These are phyloP conservation scores for Drosophila hawaiiensis DNA, from an alignment of 2,888 invertebrate genomes.

Conservation along the genomic window DNA sequence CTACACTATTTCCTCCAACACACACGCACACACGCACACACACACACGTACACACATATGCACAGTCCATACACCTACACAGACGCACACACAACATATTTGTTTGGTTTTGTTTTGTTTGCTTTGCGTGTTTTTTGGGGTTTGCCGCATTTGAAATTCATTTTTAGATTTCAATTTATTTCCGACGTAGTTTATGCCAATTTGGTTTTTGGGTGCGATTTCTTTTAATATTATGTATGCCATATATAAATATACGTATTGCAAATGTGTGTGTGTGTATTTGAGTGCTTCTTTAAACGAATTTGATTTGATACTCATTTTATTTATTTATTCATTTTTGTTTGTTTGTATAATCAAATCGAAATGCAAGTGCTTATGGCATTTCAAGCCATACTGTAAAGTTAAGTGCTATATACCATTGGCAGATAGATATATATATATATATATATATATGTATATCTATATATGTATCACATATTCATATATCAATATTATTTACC, in stretches of 20 bases:
- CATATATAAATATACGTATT: conserved; percentile 45
- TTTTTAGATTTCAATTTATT: conserved; percentile 79
- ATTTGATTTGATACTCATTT: conserved; percentile 63
- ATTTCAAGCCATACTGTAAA: conserved; percentile 44
- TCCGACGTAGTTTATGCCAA: conserved; percentile 80
- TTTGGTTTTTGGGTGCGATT: conserved; percentile 75
- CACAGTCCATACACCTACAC: conserved; percentile 2
- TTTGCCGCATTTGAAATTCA: conserved; percentile 75
- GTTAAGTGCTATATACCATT: conserved; percentile 3
- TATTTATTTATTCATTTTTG: conserved; percentile 10
- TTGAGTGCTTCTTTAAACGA: conserved; percentile 53
- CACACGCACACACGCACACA: conserved; percentile 8
- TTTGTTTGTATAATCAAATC: conserved; percentile 43
- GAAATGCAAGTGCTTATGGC: conserved; percentile 44
- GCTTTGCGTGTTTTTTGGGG: conserved; percentile 42
- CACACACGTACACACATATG: conserved; percentile 1
- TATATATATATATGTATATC: not conserved
- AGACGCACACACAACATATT: conserved; percentile 19
- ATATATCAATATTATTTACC: not conserved
- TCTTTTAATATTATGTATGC: conserved; percentile 76
- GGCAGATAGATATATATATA: not conserved
- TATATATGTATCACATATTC: not conserved
- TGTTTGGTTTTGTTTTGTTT: conserved; percentile 50
- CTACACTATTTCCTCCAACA: conserved; percentile 43
- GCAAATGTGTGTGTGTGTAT: not conserved